Evolutionary conservation across 2,888 invertebrate species (phyloP), one percentile per base, ranked within the genome.

Genomic region (Gortyna flavago): DNA sequence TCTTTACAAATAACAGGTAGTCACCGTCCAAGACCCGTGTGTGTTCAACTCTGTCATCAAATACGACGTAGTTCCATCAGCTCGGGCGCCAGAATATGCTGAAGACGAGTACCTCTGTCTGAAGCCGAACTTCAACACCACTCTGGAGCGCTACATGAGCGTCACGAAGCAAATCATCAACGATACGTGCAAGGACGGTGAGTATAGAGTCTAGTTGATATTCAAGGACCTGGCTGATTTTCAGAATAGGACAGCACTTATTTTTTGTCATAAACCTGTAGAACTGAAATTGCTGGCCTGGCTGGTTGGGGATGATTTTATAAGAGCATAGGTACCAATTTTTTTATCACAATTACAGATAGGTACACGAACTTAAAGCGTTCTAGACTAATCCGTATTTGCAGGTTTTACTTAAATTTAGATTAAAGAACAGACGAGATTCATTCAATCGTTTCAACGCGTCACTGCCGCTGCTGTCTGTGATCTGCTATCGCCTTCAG

Each of bases 1-100:
- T 48, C 13, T 48, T 48, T 64, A 38, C 29, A 64, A 38, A 72
- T 73, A 18, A 54, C 90, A 96, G 96, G 89, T 94, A 38, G 77
- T 89, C 21, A 88, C 93, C 11, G 89, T 80, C 16, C 92, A 89
- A 61, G 96, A 96, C 75, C 92, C 93, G 0, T 96, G 96, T 87
- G 95, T 93, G 41, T 96, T 95, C 86, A 94, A 95, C 90, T 96
- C 96, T 0, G 84, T 96, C 4, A 95, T 95, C 68, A 96, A 95
- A 82, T 96, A 96, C 86, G 95, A 95, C 80, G 94, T 94, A 6
- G 89, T 96, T 67, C 96, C 96, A 3, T 87, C 89, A 0, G 85
- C 85, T 2, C 88, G 95, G 18, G 87, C 91, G 9, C 62, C 91
- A 4, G 92, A 93, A 62, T 96, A 96, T 81, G 66, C 81, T 0